phyloP scores from a whole-genome alignment of 2,113 vertebrate genomes.

The Phaethornis superciliosus region DNA sequence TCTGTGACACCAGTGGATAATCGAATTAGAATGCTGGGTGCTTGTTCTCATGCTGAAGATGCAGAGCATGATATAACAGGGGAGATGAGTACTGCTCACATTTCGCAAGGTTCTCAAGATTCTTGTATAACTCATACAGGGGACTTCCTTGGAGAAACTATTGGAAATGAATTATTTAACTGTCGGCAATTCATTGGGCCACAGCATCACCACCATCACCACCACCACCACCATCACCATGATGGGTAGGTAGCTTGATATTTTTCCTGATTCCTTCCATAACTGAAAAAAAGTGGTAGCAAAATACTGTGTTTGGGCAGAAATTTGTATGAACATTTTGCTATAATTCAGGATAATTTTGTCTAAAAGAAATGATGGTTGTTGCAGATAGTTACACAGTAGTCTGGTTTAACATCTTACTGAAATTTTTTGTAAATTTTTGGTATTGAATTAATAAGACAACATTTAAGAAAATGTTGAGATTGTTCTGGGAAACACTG shows the following conservation, averaged over 20 bases:
- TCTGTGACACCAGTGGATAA: slow-evolving; percentile 80
- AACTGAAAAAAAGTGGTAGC: background rate
- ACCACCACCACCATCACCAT: slow-evolving; percentile 87
- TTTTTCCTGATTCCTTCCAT: background rate
- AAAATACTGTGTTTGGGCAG: background rate
- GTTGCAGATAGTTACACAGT: background rate
- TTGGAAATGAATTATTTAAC: slow-evolving; percentile 94
- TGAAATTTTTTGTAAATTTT: background rate
- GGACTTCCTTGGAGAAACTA: slow-evolving; percentile 94
- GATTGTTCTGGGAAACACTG: background rate
- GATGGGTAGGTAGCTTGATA: slow-evolving; percentile 83
- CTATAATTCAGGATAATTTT: background rate
- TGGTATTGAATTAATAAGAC: background rate
- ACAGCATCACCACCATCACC: slow-evolving; percentile 93
- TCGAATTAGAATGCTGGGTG: slow-evolving; percentile 88
- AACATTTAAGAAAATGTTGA: background rate
- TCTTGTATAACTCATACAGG: slow-evolving; percentile 88
- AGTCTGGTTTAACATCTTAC: background rate
- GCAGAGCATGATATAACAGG: slow-evolving; percentile 79
- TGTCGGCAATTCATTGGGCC: slow-evolving; percentile 94
- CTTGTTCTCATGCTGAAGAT: slow-evolving; percentile 84
- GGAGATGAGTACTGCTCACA: slow-evolving; percentile 85
- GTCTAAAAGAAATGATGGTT: background rate
- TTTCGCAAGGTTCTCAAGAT: slow-evolving; percentile 87
- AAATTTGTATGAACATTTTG: background rate